These are phyloP conservation scores for Aspidapion aeneum DNA, from an alignment of 2,888 invertebrate genomes.

Conservation along the genomic window DNA sequence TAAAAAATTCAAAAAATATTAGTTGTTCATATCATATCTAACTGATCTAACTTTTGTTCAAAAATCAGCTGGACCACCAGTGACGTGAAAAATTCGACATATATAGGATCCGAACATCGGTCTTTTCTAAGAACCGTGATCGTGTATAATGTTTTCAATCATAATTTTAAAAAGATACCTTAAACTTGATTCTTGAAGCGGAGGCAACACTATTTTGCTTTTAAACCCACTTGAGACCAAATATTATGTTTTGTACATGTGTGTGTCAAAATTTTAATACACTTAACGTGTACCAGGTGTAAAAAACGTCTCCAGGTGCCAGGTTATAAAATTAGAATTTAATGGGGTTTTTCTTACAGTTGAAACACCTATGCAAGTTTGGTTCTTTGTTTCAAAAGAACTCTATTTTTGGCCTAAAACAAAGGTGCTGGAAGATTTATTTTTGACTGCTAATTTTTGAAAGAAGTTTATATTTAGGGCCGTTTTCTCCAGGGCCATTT, in stretches of 20 bases:
- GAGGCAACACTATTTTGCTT: background rate
- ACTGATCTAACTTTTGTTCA: too few species aligned
- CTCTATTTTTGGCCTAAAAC: background rate
- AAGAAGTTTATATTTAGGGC: background rate
- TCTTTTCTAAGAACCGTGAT: too few species aligned
- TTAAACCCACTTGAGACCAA: background rate
- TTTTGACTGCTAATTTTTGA: background rate
- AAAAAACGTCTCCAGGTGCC: background rate
- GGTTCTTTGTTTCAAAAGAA: background rate
- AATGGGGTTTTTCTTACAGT: background rate
- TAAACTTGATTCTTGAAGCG: too few species aligned
- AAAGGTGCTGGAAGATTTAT: background rate
- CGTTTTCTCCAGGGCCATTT: too few species aligned
- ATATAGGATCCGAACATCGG: too few species aligned
- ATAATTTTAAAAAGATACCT: too few species aligned
- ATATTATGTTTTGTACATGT: background rate
- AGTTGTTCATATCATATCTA: too few species aligned
- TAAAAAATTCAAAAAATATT: too few species aligned
- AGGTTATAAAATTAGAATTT: background rate
- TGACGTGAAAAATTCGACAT: too few species aligned
- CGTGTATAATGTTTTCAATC: too few species aligned
- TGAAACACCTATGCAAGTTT: background rate
- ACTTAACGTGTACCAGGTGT: background rate
- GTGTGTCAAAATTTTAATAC: background rate
- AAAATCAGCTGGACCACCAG: too few species aligned